These are phyloP conservation scores for Astreopora myriophthalma DNA, from an alignment of 64 coral and sea anemone species.

Conservation along the genomic window DNA sequence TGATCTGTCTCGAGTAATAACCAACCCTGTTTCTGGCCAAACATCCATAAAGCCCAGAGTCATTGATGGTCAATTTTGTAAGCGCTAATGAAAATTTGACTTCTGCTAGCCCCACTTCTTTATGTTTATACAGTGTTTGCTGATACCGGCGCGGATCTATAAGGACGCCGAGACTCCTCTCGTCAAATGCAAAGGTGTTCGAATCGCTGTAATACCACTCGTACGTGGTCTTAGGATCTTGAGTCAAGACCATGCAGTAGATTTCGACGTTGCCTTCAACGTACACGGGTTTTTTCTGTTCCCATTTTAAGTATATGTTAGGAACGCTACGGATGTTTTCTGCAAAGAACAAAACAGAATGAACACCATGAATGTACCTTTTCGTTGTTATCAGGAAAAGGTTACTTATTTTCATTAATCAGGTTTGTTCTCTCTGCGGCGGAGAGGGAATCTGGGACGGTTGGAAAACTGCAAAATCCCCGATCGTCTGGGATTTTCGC, in stretches of 20 bases:
- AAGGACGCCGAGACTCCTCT: neutral
- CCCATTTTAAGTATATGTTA: neutral
- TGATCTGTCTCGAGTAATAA: neutral
- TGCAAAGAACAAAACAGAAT: neutral
- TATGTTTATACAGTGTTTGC: neutral
- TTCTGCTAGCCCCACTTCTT: neutral
- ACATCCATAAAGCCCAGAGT: constrained; percentile 45
- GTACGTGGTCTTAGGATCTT: neutral
- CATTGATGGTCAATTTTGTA: neutral
- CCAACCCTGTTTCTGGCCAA: neutral
- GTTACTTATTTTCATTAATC: too few species aligned
- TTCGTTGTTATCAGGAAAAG: too few species aligned
- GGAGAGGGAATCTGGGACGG: too few species aligned
- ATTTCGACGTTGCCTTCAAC: neutral
- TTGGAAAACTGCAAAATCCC: too few species aligned
- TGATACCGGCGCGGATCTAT: neutral
- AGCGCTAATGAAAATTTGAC: neutral
- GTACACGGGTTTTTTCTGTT: neutral
- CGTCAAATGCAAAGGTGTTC: too few species aligned
- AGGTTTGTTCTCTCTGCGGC: too few species aligned
- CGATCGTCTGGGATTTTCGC: too few species aligned
- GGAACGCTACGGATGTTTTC: neutral
- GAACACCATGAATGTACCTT: neutral
- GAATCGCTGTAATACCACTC: neutral
- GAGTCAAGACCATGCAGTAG: neutral